A percentile compares a stretch with the other conserved stretches of the same genome.
These are phyloP conservation scores for Syngnathus typhle DNA, from an alignment of 2,113 vertebrate genomes.

Conservation along the genomic window DNA sequence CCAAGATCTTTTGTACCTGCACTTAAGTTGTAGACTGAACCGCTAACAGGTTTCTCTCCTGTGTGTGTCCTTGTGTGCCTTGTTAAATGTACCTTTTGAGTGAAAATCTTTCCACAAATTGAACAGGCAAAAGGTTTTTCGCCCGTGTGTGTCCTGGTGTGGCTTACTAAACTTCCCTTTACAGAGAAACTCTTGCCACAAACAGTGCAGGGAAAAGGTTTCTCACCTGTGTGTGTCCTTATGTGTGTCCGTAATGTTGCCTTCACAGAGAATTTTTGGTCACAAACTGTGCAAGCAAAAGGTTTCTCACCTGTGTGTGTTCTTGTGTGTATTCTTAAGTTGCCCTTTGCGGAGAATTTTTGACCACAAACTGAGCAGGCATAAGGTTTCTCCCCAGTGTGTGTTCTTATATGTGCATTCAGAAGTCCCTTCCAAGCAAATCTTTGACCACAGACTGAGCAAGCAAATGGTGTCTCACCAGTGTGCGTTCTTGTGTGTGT, in stretches of 20 bases:
- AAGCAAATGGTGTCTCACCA: not conserved
- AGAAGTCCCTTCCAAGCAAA: not conserved
- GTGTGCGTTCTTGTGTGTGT: not conserved
- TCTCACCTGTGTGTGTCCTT: not conserved
- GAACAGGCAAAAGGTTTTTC: not conserved
- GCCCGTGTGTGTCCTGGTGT: not conserved
- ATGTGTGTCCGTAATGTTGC: not conserved
- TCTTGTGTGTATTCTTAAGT: not conserved
- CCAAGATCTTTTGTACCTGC: not conserved
- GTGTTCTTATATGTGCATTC: not conserved
- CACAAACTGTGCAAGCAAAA: not conserved
- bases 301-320: slow-evolving; percentile 2
- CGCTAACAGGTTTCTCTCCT: not conserved
- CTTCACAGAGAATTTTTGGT: not conserved
- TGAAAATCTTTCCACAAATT: not conserved
- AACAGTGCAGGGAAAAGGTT: not conserved
- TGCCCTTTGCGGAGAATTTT: not conserved
- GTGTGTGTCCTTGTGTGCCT: not conserved
- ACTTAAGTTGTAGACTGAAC: not conserved
- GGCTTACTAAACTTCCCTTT: not conserved
- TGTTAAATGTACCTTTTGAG: not conserved
- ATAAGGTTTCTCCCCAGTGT: not conserved
- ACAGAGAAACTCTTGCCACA: not conserved
- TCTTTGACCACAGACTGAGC: not conserved
- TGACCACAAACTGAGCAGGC: not conserved